Evolutionary conservation across 2,797 vertebrate species (phyloP), one percentile per base, ranked within the genome.

Genomic region (Psittacula derbiana): DNA sequence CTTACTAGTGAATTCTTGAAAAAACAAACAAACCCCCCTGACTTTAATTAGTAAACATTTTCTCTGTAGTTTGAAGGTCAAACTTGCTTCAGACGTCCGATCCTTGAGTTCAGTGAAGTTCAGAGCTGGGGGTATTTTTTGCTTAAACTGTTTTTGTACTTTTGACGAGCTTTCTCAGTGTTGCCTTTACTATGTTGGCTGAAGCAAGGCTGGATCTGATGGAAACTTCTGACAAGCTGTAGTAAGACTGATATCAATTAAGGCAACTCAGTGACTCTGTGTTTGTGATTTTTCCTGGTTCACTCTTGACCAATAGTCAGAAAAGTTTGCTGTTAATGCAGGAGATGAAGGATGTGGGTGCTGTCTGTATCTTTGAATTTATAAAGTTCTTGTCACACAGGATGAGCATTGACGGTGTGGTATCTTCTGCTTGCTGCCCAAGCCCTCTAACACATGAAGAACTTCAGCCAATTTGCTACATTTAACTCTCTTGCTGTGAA

Each of bases 31-130:
- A 3, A 4, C 55, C 23, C n/a, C 10, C 33, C 15, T n/a, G 40
- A 41, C 6, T 70, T 88, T 25, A 86, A 88, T 76, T n/a, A 57
- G 18, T 55, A 17, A n/a, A 83, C 4, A 16, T 86, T 72, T 72
- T 70, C 61, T 43, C 25, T 86, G 41, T 24, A 47, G 46, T 66
- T 95, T 81, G 89, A 62, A 78, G 90, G 80, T 66, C 50, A 81
- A 27, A 44, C n/a, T 66, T 38, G 1, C 41, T 78, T 62, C 72
- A 78, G n/a, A 18, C 23, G 25, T 38, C 25, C 8, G 4, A 27
- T 58, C 55, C 23, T 19, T 40, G 57, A 23, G 36, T 90, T 41
- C 73, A 70, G 1, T 27, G 33, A 76, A 53, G 13, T 82, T 81
- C 47, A 84, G 60, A 36, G 43, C 55, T 53, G 50, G 38, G 50